Conservation (phyloP, 2,797 vertebrate genomes). For the Borostomias antarcticus region DNA sequence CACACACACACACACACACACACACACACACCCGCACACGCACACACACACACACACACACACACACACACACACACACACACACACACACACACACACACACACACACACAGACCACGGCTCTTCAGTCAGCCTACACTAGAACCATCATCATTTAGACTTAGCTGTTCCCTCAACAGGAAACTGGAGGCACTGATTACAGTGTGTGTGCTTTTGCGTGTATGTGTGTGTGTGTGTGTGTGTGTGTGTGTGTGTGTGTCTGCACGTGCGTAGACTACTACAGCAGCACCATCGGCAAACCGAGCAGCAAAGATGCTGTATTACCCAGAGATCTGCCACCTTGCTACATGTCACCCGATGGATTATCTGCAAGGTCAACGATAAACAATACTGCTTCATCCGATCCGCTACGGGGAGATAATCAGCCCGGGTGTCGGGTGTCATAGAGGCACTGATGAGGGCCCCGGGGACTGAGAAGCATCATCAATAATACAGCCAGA, state of each 20-base stretch:
- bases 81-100: too few relatives aligned
- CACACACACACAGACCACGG: conserved; percentile 54
- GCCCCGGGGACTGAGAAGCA: background rate
- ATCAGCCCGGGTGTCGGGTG: background rate
- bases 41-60: too few relatives aligned
- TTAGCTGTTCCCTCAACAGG: conserved; percentile 53
- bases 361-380: background rate
- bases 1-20: conserved; percentile 48
- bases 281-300: background rate
- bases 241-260: background rate
- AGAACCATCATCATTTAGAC: conserved; percentile 70
- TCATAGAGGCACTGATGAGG: background rate
- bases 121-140: conserved; percentile 63
- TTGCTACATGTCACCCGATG: background rate
- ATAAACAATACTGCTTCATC: background rate
- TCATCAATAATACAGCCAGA: conserved; percentile 3
- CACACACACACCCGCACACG: conserved; percentile 45
- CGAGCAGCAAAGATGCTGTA: background rate
- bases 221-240: background rate
- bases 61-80: too few relatives aligned
- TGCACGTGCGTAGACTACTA: too few relatives aligned
- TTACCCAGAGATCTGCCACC: background rate
- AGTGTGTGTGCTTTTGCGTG: background rate
- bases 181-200: conserved; percentile 55
- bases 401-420: too few relatives aligned